A percentile compares a stretch with the other conserved stretches of the same genome.
phyloP scores from a whole-genome alignment of 2,113 vertebrate species.

The Erpornis zantholeuca region DNA sequence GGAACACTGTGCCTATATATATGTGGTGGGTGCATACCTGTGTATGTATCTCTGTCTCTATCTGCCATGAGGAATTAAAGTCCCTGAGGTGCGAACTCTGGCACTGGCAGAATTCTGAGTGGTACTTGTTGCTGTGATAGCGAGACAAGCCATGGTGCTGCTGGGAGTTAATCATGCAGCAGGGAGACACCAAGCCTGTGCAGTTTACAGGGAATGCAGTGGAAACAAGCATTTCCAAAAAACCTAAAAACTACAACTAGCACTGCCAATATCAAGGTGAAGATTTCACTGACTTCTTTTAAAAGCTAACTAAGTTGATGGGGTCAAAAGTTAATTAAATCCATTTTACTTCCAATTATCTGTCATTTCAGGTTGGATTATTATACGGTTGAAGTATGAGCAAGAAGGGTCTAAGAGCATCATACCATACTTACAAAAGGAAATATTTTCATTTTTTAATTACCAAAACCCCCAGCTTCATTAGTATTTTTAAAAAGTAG shows the following conservation, averaged over 20 bases:
- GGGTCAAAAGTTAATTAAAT: neutral
- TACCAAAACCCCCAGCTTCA: neutral
- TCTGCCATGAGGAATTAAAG: neutral
- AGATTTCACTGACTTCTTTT: neutral
- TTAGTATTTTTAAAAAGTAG: neutral
- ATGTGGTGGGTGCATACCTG: accelerated
- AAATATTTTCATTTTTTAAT: neutral
- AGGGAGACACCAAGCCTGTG: accelerated
- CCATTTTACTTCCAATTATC: neutral
- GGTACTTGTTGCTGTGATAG: accelerated
- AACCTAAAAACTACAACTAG: neutral
- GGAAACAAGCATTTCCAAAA: neutral
- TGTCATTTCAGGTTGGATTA: neutral
- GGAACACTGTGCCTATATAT: accelerated
- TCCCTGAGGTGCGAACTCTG: no score
- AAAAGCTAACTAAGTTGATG: neutral
- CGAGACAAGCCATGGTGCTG: accelerated
- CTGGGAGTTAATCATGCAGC: accelerated
- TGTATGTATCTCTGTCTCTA: accelerated
- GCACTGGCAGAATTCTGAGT: neutral
- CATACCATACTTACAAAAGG: neutral
- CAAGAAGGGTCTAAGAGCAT: neutral
- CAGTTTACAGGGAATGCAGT: accelerated
- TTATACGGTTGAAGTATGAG: accelerated
- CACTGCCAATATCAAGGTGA: neutral